These are phyloP conservation scores for Toxotes lorentzi DNA, from an alignment of 2,797 vertebrate genomes.

Conservation along the genomic window DNA sequence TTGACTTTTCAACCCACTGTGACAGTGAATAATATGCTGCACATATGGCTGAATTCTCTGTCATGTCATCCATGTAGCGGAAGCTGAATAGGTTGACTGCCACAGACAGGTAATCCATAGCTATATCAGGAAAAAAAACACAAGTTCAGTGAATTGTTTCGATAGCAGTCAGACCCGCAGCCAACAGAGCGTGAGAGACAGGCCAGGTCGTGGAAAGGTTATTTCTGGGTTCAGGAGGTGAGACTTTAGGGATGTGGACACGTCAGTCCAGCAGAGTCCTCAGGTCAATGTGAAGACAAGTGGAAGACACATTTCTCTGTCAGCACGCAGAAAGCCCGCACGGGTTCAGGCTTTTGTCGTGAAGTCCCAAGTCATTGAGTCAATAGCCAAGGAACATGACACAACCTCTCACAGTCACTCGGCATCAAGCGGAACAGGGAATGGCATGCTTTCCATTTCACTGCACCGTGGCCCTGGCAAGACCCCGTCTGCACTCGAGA, in stretches of 20 bases:
- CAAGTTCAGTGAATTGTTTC: slow-evolving; percentile 65
- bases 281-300: slow-evolving; percentile 82
- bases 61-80: slow-evolving; percentile 65
- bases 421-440: slow-evolving; percentile 90
- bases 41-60: slow-evolving; percentile 49
- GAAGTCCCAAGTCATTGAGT: slow-evolving; percentile 93
- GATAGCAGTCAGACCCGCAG: slow-evolving; percentile 50
- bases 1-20: slow-evolving; percentile 68
- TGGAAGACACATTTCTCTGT: slow-evolving; percentile 82
- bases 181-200: slow-evolving; percentile 72
- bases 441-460: slow-evolving; percentile 91
- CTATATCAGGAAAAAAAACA: slow-evolving; percentile 44
- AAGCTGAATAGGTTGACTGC: slow-evolving; percentile 51
- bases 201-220: slow-evolving; percentile 69
- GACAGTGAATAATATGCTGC: slow-evolving; percentile 67
- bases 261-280: slow-evolving; percentile 70
- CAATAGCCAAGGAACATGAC: slow-evolving; percentile 95
- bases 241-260: slow-evolving; percentile 72
- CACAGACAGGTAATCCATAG: slow-evolving; percentile 67
- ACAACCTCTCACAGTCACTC: slow-evolving; percentile 94
- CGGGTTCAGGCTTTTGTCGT: slow-evolving; percentile 88
- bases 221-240: slow-evolving; percentile 72
- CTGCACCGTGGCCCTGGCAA: slow-evolving; percentile 86
- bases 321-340: slow-evolving; percentile 86
- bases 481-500: slow-evolving; percentile 87